Evolutionary conservation across 2,797 vertebrate species (phyloP).

Genomic region (Mycteria americana): DNA sequence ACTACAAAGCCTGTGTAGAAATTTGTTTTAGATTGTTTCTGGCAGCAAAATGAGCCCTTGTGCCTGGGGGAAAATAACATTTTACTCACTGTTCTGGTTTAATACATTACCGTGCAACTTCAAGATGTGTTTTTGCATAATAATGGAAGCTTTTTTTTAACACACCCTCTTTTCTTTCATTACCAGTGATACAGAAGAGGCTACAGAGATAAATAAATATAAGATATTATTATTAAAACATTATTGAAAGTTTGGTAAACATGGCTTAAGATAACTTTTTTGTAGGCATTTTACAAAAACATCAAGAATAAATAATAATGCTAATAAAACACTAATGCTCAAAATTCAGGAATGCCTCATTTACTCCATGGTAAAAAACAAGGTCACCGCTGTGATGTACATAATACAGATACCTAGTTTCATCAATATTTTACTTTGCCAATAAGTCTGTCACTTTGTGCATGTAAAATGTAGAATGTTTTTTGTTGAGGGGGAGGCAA

Average conservation of each 20-base stretch:
- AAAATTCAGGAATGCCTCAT: neutral
- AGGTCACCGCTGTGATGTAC: neutral
- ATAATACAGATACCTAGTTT: neutral
- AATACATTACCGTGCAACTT: conserved; percentile 51
- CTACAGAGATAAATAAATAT: neutral
- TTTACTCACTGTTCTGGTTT: conserved; percentile 53
- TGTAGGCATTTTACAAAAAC: neutral
- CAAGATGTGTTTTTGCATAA: conserved; percentile 56
- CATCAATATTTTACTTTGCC: neutral
- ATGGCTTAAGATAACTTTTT: neutral
- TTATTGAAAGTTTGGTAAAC: neutral
- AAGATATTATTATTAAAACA: neutral
- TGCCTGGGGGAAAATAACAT: conserved; percentile 56
- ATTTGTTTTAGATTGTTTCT: conserved; percentile 65
- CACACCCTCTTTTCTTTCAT: neutral
- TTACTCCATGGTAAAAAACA: neutral
- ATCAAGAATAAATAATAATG: neutral
- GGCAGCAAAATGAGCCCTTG: conserved; percentile 50
- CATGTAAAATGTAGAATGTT: neutral
- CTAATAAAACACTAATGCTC: neutral
- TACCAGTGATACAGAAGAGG: neutral
- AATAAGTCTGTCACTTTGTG: neutral
- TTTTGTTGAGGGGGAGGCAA: neutral
- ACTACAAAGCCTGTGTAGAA: conserved; percentile 60
- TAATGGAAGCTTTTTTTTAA: conserved; percentile 18